Base-by-base conservation (phyloP, 1,140 invertebrate species). In the Delia radicum region DNA sequence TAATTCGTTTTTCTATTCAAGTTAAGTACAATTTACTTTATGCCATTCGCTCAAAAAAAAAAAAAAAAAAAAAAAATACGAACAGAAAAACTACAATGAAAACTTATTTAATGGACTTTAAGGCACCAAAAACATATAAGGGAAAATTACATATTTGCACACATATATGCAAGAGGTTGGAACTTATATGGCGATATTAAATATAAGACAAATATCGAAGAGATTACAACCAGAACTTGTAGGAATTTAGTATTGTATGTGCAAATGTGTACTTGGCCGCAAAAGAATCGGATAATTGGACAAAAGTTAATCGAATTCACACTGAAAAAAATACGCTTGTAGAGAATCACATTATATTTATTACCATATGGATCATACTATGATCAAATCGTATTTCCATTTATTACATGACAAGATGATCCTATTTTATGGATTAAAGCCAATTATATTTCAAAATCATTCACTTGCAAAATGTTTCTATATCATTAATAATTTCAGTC, bases 71-170 rank as follows among this genome's bases (percentile, higher is more conserved):
- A 0, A 69, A 26, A 69, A 21, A 18, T 2, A 67, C 15, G 10
- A 65, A 65, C 28, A 2, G 1, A 12, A 55, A 24, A 8, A 21
- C 48, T 2, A 55, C 48, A 55, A 21, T 24, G 21, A 55, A 55
- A 65, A 29, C 10, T 24, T 33, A 33, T 69, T 37, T 69, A 37
- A 69, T 33, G 65, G 65, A 69, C 65, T 69, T 69, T n/a, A 24
- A 69, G 29, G 65, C 65, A 69, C 65, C 65, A 24, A 55, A 24
- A 27, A 63, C 62, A 24, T 24, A 37, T 15, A n/a, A 12, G 6
- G 15, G 27, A 3, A 65, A 63, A 26, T 0, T 13, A 0, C 26
- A 63, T 27, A 5, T 29, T n/a, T n/a, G n/a, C n/a, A n/a, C 5
- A 5, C 37, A 42, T 1, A 42, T 15, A 13, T 15, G 37, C 2